Evolutionary conservation across 2,113 vertebrate species (phyloP).

Genomic region (Gavia stellata): DNA sequence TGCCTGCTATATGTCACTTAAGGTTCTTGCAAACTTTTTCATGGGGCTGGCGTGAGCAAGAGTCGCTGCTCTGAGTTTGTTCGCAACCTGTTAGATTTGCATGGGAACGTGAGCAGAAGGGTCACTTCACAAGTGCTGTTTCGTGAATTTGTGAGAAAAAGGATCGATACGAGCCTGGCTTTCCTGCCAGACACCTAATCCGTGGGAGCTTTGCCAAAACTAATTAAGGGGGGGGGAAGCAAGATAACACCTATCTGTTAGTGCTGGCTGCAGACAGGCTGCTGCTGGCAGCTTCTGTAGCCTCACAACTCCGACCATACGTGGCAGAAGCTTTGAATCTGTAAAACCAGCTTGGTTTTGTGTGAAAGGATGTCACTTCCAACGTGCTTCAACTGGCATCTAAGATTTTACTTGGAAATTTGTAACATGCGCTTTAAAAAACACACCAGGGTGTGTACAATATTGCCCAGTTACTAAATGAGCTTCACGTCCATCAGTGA

Average conservation of each 20-base stretch:
- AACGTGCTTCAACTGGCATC: neutral
- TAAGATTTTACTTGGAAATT: neutral
- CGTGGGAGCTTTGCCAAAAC: neutral
- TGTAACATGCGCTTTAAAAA: neutral
- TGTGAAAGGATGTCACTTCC: neutral
- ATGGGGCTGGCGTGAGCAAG: neutral
- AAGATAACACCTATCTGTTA: neutral
- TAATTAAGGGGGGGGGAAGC: constrained; percentile 1
- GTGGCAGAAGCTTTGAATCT: neutral
- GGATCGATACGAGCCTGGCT: neutral
- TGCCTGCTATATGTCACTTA: neutral
- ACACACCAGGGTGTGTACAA: neutral
- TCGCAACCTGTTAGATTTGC: accelerated
- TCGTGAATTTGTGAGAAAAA: neutral
- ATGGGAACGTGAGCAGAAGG: neutral
- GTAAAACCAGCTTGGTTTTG: neutral
- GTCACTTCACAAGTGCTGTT: neutral
- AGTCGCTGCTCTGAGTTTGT: neutral
- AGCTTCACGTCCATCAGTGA: neutral
- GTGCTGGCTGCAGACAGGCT: neutral
- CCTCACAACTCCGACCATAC: neutral
- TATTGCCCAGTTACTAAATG: neutral
- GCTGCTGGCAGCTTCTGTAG: neutral
- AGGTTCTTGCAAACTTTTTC: neutral
- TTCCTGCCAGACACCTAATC: neutral